These are phyloP conservation scores for Enoplosus armatus DNA, from an alignment of 2,797 vertebrate species.

Conservation along the genomic window DNA sequence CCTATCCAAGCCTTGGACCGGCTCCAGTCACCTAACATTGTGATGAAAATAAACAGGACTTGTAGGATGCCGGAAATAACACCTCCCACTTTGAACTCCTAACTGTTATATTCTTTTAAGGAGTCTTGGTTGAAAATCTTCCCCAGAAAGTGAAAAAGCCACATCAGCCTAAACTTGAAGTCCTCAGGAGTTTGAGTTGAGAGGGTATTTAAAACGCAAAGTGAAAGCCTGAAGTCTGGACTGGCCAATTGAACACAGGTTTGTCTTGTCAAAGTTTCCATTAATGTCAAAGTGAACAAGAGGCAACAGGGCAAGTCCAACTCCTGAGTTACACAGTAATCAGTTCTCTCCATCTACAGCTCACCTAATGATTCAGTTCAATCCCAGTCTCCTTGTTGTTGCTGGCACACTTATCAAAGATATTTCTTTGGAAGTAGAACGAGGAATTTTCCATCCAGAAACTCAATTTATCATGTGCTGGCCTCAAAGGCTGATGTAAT, in stretches of 20 bases:
- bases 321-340: conserved; percentile 2
- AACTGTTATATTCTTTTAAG: not conserved
- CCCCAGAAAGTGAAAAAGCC: not conserved
- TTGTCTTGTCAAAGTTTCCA: not conserved
- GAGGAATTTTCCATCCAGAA: not conserved
- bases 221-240: not conserved
- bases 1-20: not conserved
- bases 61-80: no score
- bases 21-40: not conserved
- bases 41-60: not conserved
- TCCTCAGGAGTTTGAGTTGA: not conserved
- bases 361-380: not conserved
- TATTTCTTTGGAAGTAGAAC: not conserved
- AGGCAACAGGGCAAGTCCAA: not conserved
- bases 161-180: not conserved
- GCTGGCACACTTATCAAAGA: not conserved
- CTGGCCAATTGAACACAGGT: not conserved
- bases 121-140: not conserved
- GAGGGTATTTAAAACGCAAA: not conserved
- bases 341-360: not conserved
- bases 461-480: not conserved
- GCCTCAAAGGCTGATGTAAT: not conserved
- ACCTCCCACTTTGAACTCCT: not conserved
- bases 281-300: not conserved
- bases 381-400: not conserved